Evolutionary conservation across 2,888 invertebrate genomes (phyloP).

Genomic region (Eudasyphora cyanicolor): DNA sequence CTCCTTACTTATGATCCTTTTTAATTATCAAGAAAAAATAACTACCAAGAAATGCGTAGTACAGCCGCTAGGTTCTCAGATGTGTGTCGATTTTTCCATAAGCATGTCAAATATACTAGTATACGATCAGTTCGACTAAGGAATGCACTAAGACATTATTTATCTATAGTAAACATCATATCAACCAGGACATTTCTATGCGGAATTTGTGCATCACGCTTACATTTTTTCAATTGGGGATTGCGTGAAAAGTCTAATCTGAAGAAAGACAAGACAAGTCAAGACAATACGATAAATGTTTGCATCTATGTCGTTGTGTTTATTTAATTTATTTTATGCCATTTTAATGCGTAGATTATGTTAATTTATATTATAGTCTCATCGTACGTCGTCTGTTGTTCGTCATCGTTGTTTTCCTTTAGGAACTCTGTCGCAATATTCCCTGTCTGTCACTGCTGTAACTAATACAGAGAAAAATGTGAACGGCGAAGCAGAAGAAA

Average conservation of each 20-base stretch:
- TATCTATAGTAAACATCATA: too few relatives aligned
- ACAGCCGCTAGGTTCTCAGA: too few relatives aligned
- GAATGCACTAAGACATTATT: too few relatives aligned
- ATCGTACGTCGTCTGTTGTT: not conserved
- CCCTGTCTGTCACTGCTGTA: slow-evolving; percentile 31
- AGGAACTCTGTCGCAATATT: slow-evolving; percentile 42
- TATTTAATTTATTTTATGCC: slow-evolving; percentile 1
- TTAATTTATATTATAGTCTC: slow-evolving; percentile 28
- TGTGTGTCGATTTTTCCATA: too few relatives aligned
- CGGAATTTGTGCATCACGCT: too few relatives aligned
- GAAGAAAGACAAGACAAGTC: slow-evolving; percentile 21
- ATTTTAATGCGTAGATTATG: slow-evolving; percentile 49
- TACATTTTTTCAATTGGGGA: not conserved
- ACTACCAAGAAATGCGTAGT: too few relatives aligned
- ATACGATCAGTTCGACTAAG: too few relatives aligned
- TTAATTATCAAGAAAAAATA: too few relatives aligned
- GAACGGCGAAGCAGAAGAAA: slow-evolving; percentile 24
- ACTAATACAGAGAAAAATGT: not conserved
- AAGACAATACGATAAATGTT: not conserved
- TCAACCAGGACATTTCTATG: too few relatives aligned
- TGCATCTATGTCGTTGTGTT: not conserved
- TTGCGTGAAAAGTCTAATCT: not conserved
- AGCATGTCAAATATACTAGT: too few relatives aligned
- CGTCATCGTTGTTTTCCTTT: not conserved
- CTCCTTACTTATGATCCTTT: too few relatives aligned